Evolutionary conservation across 2,888 invertebrate species (phyloP).

Genomic region (Laspeyria flexula): DNA sequence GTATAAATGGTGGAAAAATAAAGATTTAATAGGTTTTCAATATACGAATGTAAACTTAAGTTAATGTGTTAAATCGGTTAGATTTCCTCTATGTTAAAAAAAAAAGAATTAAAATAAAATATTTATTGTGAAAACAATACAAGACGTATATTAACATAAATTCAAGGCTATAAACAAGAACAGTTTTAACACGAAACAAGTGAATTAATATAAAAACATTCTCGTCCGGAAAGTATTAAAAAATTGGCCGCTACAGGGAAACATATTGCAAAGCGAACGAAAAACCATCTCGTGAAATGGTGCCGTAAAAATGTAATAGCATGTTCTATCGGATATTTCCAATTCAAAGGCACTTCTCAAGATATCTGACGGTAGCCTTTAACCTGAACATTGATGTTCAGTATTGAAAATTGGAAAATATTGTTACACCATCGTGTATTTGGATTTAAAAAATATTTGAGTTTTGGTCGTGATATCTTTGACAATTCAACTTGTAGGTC

Average conservation of each 20-base stretch:
- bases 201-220: constrained; percentile 46
- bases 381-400: constrained; percentile 15
- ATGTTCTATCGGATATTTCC: constrained; percentile 63
- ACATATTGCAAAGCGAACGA: constrained; percentile 37
- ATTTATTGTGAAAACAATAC: no score
- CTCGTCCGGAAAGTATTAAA: constrained; percentile 46
- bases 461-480: no score
- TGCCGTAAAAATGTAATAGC: constrained; percentile 66
- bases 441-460: neutral
- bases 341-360: constrained; percentile 54
- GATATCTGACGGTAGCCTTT: constrained; percentile 26
- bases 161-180: neutral
- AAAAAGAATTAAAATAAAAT: no score
- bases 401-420: neutral
- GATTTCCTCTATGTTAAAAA: no score
- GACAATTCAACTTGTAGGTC: no score
- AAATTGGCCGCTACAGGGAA: constrained; percentile 45
- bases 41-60: no score
- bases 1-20: no score
- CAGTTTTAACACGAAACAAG: no score
- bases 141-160: neutral
- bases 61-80: no score
- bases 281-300: constrained; percentile 53
- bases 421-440: neutral
- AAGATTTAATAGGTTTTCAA: no score